Evolutionary conservation across 1,140 invertebrate species (phyloP), one percentile per base, ranked within the genome.

Genomic region (Vollenhovia emeryi): DNA sequence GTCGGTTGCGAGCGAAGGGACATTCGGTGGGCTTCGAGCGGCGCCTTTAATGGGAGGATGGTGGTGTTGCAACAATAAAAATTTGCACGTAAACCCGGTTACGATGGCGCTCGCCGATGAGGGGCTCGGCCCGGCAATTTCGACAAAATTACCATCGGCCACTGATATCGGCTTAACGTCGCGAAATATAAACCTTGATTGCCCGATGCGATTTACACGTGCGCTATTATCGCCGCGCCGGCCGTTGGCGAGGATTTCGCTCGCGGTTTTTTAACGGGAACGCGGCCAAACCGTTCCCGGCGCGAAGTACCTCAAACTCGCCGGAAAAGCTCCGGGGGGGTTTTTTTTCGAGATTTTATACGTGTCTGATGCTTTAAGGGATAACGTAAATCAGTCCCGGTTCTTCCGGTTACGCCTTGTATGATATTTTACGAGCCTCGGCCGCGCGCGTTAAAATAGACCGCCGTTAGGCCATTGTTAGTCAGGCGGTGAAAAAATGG

Each of bases 151-250:
- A 86, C 60, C 15, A 40, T 30, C 33, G 57, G n/a, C 27, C 48
- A 18, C 6, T 57, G 50, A 84, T 84, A 84, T 66, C 83, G 78
- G 43, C 27, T 79, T 80, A 75, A 78, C 45, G 74, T 40, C 21
- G 33, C 33, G 45, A 83, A 84, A 88, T 84, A 80, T 60, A 86
- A 88, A 86, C 50, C 80, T 71, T 88, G 84, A 86, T 84, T 88
- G 75, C 84, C 52, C 64, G 33, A 73, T 64, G 48, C 27, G 75
- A 88, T 89, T 88, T 75, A 86, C 80, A 52, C 52, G 79, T 40
- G 57, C n/a, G 62, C 74, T 84, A 86, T 89, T 82, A 83, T 62
- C 33, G 18, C 9, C 8, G 52, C 50, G 11, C 24, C 5, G 13
- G 68, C 27, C 43, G 21, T 30, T 18, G 45, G 18, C 15, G 30